Base-by-base conservation (phyloP, 30 jellyfish, hydroid and myxozoan genomes). In the Hydractinia echinata region DNA sequence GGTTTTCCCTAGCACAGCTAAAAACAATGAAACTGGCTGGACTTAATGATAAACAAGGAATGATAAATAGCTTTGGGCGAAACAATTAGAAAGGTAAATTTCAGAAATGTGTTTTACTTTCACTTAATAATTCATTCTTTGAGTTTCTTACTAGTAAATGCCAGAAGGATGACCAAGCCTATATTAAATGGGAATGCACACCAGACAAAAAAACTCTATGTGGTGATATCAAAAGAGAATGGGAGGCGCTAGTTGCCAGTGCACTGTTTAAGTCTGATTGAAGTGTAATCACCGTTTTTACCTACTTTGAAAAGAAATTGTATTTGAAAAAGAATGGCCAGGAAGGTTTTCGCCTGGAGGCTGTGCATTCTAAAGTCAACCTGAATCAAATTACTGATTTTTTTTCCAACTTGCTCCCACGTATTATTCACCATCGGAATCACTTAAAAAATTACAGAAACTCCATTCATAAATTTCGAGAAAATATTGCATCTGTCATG, bases 111-210 rank as follows among this genome's bases (percentile, higher is more conserved):
- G n/a, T n/a, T n/a, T n/a, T n/a, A n/a, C n/a, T n/a, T n/a, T n/a
- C n/a, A n/a, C n/a, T n/a, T n/a, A n/a, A 67, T 67, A 76, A 56
- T 50, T 13, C 84, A 50, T 76, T 76, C 81, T 56, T 76, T 76
- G 39, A 44, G 18, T 21, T 11, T n/a, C 84, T 76, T 20, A 76
- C 73, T 54, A 30, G 13, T n/a, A 81, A 76, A 50, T 76, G 84
- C 55, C 84, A 54, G 13, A 14, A 54, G 74, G 84, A 76, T 54
- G 80, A 76, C 21, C 84, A 76, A 20, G 73, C 84, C 84, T 55
- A 76, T 56, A 76, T 76, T 50, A 50, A 49, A 16, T 76, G 81
- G 84, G 81, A 76, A 76, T 76, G 84, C 51, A 48, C 81, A 56
- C 84, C 84, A 11, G 73, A 76, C 84, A 79, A 76, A 76, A 53